Conservation (phyloP, 2,888 invertebrate genomes). For the Drosophila fulvimacula region DNA sequence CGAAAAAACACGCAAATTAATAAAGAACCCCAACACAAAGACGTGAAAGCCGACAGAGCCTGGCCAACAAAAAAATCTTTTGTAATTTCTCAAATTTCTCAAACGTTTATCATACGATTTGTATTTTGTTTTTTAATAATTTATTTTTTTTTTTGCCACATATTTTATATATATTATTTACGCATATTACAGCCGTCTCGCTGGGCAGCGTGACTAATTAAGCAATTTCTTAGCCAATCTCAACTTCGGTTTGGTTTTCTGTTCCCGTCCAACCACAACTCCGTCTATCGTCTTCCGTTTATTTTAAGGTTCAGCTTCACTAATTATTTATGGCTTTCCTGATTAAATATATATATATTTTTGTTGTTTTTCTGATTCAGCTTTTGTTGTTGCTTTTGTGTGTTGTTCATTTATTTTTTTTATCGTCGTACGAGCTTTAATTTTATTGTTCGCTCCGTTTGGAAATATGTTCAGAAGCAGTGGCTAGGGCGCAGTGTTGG, state of each 20-base stretch:
- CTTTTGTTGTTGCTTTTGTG: slow-evolving; percentile 6
- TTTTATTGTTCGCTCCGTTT: slow-evolving; percentile 48
- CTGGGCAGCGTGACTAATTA: slow-evolving; percentile 73
- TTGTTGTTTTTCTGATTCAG: background rate
- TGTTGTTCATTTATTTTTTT: slow-evolving; percentile 47
- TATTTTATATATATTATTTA: slow-evolving; percentile 75
- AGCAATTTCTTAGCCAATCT: slow-evolving; percentile 77
- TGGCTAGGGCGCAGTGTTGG: slow-evolving; percentile 1
- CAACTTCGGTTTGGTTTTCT: slow-evolving; percentile 18
- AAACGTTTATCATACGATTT: slow-evolving; percentile 68
- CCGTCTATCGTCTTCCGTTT: slow-evolving; percentile 15
- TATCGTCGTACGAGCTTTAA: slow-evolving; percentile 54
- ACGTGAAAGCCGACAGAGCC: slow-evolving; percentile 40
- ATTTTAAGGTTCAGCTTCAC: slow-evolving; percentile 44
- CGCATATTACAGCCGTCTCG: slow-evolving; percentile 58
- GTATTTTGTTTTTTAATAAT: slow-evolving; percentile 25
- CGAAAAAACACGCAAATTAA: slow-evolving; percentile 52
- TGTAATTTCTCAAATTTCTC: slow-evolving; percentile 70
- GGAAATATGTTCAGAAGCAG: slow-evolving; percentile 34
- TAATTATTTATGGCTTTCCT: slow-evolving; percentile 76
- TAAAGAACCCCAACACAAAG: slow-evolving; percentile 48
- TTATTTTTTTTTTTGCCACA: slow-evolving; percentile 54
- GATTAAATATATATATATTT: slow-evolving; percentile 59
- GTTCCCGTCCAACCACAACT: background rate
- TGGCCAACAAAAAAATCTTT: slow-evolving; percentile 40